phyloP scores from a whole-genome alignment of 2,888 invertebrate species.

The Nebria brevicollis region DNA sequence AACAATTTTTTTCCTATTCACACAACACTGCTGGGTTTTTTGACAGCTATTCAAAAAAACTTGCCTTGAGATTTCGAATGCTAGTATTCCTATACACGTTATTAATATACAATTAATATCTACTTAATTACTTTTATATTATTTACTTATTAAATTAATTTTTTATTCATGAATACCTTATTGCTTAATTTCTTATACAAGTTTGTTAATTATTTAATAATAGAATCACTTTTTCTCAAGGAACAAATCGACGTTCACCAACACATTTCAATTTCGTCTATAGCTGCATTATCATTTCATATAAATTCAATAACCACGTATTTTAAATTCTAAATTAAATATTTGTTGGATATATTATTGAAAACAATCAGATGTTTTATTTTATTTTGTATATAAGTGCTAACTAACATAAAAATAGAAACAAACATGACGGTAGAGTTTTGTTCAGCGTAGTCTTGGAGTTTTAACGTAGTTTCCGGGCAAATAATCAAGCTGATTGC shows the following conservation, averaged over 20 bases:
- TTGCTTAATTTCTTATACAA: not conserved
- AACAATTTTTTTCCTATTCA: constrained; percentile 14
- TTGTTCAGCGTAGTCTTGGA: constrained; percentile 35
- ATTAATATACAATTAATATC: constrained; percentile 44
- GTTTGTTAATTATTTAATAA: not conserved
- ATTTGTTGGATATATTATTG: not conserved
- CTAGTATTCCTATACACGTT: constrained; percentile 8
- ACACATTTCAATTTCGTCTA: constrained; percentile 4
- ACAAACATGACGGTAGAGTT: constrained; percentile 33
- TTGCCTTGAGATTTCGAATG: constrained; percentile 30
- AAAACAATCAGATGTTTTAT: not conserved
- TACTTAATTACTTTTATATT: constrained; percentile 36
- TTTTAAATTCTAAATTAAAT: not conserved
- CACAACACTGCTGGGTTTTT: constrained; percentile 3
- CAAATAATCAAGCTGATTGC: constrained; percentile 48
- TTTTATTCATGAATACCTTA: constrained; percentile 40
- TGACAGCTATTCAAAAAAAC: constrained; percentile 32
- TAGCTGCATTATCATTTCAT: not conserved
- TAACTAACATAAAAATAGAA: constrained; percentile 43
- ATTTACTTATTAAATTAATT: constrained; percentile 46
- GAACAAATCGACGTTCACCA: not conserved
- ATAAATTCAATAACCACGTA: too few species aligned
- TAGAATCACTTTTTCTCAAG: not conserved
- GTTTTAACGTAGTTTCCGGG: constrained; percentile 47
- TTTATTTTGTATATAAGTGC: constrained; percentile 40